phyloP scores from a whole-genome alignment of 1,140 invertebrate species.

The Lasioglossum albipes region DNA sequence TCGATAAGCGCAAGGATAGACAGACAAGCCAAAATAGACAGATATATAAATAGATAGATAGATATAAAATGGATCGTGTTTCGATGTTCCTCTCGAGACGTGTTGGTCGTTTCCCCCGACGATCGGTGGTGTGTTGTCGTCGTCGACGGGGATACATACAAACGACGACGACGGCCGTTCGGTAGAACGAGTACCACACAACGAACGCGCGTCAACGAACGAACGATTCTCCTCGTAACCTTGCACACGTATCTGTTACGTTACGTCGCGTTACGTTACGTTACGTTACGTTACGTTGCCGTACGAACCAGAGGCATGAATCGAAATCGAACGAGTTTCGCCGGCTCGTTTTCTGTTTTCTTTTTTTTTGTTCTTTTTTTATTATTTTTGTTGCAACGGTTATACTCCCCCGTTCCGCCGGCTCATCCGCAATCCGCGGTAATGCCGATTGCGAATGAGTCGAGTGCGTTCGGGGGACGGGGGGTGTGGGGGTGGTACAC shows the following conservation, averaged over 20 bases:
- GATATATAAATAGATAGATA: conserved; percentile 42
- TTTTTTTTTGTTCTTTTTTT: background rate
- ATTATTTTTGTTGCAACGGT: conserved; percentile 19
- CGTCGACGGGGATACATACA: too few relatives aligned
- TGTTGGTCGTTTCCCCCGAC: too few relatives aligned
- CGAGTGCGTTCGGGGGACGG: conserved; percentile 6
- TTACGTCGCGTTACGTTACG: too few relatives aligned
- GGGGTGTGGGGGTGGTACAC: background rate
- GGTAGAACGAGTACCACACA: background rate
- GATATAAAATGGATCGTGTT: conserved; percentile 36
- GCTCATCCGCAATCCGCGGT: conserved; percentile 46
- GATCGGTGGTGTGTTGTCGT: too few relatives aligned
- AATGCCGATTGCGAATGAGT: conserved; percentile 51
- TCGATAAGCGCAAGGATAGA: conserved; percentile 38
- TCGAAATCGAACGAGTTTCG: conserved; percentile 35
- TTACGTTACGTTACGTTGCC: too few relatives aligned
- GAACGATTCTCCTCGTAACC: conserved; percentile 51
- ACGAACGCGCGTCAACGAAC: conserved; percentile 37
- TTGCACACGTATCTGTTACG: background rate
- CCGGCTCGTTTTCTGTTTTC: conserved; percentile 11
- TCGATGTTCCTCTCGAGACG: too few relatives aligned
- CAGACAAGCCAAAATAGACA: conserved; percentile 73
- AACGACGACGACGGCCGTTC: too few relatives aligned
- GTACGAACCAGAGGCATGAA: background rate
- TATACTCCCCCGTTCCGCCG: conserved; percentile 23